Percentiles rank a stretch among this genome's conserved stretches.
Conservation (phyloP, 2,888 invertebrate genomes). For the Callinectes sapidus region DNA sequence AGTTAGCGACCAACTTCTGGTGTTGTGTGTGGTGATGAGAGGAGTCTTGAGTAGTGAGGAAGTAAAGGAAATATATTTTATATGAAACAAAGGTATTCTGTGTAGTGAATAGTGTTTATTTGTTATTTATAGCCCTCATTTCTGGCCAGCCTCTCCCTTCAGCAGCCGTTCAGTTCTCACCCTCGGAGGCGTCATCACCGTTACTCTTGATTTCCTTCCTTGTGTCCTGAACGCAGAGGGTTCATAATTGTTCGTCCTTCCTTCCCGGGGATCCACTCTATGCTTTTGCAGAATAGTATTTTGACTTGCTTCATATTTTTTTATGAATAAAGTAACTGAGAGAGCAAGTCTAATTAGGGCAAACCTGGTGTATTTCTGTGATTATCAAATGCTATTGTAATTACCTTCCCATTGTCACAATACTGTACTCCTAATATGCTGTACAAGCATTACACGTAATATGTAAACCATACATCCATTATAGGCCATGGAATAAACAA, state of each 20-base stretch:
- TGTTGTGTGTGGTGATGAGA: not conserved
- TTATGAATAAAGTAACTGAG: slow-evolving; percentile 31
- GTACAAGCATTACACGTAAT: slow-evolving; percentile 23
- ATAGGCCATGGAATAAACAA: slow-evolving; percentile 22
- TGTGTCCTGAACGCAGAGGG: not conserved
- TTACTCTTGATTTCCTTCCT: not conserved
- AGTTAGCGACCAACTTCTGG: not conserved
- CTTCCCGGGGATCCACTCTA: slow-evolving; percentile 7
- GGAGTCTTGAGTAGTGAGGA: not conserved
- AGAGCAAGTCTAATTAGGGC: slow-evolving; percentile 31
- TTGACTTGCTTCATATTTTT: slow-evolving; percentile 36
- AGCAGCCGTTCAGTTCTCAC: not conserved
- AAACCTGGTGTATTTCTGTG: not conserved
- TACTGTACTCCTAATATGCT: slow-evolving; percentile 24
- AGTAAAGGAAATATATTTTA: slow-evolving; percentile 28
- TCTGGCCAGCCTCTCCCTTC: not conserved
- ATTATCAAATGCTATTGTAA: slow-evolving; percentile 24
- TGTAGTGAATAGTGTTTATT: not conserved
- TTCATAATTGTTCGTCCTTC: not conserved
- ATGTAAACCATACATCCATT: slow-evolving; percentile 30
- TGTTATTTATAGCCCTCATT: not conserved
- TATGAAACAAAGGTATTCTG: slow-evolving; percentile 16
- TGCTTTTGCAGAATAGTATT: slow-evolving; percentile 24
- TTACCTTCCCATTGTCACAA: slow-evolving; percentile 31
- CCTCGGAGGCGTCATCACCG: not conserved